Evolutionary conservation across 2,888 invertebrate species (phyloP).

Genomic region (Lissonota sp.): DNA sequence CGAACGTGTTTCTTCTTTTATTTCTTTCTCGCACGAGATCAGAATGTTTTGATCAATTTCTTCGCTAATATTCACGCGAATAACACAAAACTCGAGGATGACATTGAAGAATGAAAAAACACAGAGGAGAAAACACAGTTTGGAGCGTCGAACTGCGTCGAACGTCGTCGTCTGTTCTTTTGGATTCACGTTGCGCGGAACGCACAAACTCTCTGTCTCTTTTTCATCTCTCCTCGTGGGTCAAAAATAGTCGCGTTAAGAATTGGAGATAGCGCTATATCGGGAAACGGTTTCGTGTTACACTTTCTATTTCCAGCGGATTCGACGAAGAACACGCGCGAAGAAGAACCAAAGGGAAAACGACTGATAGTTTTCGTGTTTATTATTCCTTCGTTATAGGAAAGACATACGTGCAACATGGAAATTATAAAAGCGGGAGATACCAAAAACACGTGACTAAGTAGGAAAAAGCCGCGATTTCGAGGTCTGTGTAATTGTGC

Average conservation of each 20-base stretch:
- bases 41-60: too few relatives aligned
- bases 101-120: conserved; percentile 11
- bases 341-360: conserved; percentile 23
- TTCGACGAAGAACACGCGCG: conserved; percentile 8
- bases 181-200: conserved; percentile 16
- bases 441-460: not conserved
- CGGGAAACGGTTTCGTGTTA: conserved; percentile 81
- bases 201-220: conserved; percentile 39
- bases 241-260: conserved; percentile 77
- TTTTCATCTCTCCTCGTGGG: conserved; percentile 50
- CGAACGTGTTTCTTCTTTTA: too few relatives aligned
- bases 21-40: too few relatives aligned
- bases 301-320: conserved; percentile 72
- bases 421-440: not conserved
- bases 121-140: not conserved
- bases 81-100: not conserved
- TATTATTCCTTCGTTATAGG: conserved; percentile 2
- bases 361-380: conserved; percentile 1
- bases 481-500: not conserved
- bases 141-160: conserved; percentile 3
- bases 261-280: conserved; percentile 80
- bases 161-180: conserved; percentile 16
- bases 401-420: not conserved
- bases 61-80: too few relatives aligned
- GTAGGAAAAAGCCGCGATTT: not conserved